These are phyloP conservation scores for Colaptes auratus DNA, from an alignment of 2,113 vertebrate genomes.

Conservation along the genomic window DNA sequence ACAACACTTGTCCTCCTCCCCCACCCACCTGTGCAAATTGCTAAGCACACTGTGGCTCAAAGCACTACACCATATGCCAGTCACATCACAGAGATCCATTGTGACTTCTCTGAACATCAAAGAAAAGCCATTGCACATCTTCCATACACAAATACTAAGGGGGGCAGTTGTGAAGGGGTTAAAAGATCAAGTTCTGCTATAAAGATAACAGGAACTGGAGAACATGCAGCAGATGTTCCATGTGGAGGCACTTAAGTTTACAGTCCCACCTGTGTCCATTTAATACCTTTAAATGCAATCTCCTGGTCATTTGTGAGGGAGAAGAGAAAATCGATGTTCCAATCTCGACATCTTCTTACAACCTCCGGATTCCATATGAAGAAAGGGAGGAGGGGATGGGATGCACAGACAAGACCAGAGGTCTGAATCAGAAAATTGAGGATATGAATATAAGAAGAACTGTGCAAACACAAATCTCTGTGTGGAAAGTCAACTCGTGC, in stretches of 20 bases:
- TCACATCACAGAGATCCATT: constrained; percentile 57
- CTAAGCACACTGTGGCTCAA: constrained; percentile 10
- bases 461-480: not conserved
- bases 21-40: constrained; percentile 55
- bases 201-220: constrained; percentile 72
- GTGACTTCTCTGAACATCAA: constrained; percentile 53
- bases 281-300: constrained; percentile 71
- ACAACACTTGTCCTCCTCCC: constrained; percentile 58
- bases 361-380: not conserved
- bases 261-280: constrained; percentile 69
- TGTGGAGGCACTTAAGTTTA: constrained; percentile 73
- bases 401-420: constrained; percentile 1
- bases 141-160: not conserved
- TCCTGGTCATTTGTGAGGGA: constrained; percentile 37
- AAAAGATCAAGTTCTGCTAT: constrained; percentile 64
- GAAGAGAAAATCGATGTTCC: not conserved
- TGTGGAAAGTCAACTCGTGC: not conserved
- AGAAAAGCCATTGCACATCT: constrained; percentile 16
- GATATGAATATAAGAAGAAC: not conserved
- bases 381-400: constrained; percentile 1
- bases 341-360: constrained; percentile 2
- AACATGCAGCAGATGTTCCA: constrained; percentile 67
- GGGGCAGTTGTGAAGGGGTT: constrained; percentile 51
- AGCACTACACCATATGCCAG: not conserved
- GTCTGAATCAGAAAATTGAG: not conserved